Conservation (phyloP, 2,888 invertebrate genomes). For the Anaspis maculata region DNA sequence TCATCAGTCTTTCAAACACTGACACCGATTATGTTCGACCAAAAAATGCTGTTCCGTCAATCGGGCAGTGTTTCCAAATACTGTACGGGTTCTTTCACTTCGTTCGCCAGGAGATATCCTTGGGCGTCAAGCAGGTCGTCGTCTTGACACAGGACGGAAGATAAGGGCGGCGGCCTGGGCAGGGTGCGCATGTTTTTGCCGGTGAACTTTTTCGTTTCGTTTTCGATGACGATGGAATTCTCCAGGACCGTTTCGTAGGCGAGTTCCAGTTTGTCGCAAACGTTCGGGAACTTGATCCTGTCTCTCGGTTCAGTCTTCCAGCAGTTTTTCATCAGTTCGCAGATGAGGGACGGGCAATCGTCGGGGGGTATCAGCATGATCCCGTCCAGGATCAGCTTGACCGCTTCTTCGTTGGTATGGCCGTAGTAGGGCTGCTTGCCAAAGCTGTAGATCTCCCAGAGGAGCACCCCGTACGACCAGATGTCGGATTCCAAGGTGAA, state of each 20-base stretch:
- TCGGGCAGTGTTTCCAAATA: constrained; percentile 39
- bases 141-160: constrained; percentile 25
- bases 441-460: constrained; percentile 90
- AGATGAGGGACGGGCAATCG: constrained; percentile 63
- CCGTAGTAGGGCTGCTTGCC: constrained; percentile 93
- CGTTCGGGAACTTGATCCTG: constrained; percentile 62
- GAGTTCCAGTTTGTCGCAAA: constrained; percentile 55
- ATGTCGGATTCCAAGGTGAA: constrained; percentile 88
- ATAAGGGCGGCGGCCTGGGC: constrained; percentile 50
- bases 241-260: constrained; percentile 24
- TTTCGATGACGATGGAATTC: constrained; percentile 13
- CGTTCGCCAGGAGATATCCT: constrained; percentile 57
- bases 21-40: no score
- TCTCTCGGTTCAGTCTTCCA: constrained; percentile 77
- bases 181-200: constrained; percentile 30
- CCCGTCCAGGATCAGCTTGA: constrained; percentile 70
- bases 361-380: constrained; percentile 73
- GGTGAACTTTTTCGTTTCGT: constrained; percentile 20
- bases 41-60: constrained; percentile 27
- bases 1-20: no score
- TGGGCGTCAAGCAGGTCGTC: constrained; percentile 53
- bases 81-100: constrained; percentile 34
- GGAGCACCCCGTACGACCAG: constrained; percentile 87
- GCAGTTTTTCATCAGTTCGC: constrained; percentile 69
- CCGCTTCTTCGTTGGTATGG: constrained; percentile 79